These are phyloP conservation scores for Chaetogeoica ovagalla DNA, from an alignment of 2,888 invertebrate species.

Conservation along the genomic window DNA sequence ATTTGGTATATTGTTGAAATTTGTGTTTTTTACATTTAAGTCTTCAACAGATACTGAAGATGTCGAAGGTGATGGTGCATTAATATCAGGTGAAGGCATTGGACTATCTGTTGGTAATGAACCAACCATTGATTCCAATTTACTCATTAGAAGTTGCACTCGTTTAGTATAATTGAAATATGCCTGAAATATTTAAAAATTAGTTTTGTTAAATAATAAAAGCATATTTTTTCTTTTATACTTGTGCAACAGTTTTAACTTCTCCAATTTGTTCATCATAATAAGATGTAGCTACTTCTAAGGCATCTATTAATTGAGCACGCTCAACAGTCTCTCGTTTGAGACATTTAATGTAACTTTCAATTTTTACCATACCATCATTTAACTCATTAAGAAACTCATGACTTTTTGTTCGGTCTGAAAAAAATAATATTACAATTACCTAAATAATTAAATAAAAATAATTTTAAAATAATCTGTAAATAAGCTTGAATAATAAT, in stretches of 20 bases:
- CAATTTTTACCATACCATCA: constrained; percentile 76
- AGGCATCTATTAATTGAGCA: constrained; percentile 73
- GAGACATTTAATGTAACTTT: constrained; percentile 77
- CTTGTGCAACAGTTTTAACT: constrained; percentile 93
- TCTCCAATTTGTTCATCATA: constrained; percentile 89
- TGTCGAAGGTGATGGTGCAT: constrained; percentile 77
- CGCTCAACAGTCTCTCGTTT: constrained; percentile 82
- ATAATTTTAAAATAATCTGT: no score
- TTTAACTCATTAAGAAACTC: constrained; percentile 87
- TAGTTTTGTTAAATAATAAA: neutral
- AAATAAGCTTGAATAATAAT: no score
- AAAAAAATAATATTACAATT: neutral
- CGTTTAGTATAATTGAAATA: constrained; percentile 91
- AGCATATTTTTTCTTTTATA: constrained; percentile 63
- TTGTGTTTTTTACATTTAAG: neutral
- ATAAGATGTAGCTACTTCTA: constrained; percentile 82
- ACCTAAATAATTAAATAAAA: no score
- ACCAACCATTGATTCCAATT: constrained; percentile 78
- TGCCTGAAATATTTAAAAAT: constrained; percentile 67
- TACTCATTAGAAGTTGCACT: constrained; percentile 82
- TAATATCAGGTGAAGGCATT: constrained; percentile 71
- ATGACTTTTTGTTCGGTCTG: constrained; percentile 60
- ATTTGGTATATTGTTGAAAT: constrained; percentile 1
- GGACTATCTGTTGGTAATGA: constrained; percentile 69
- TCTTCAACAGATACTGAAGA: constrained; percentile 58